Evolutionary conservation across 1,140 invertebrate species (phyloP), one percentile per base, ranked within the genome.

Genomic region (Philopotamus ludificatus): DNA sequence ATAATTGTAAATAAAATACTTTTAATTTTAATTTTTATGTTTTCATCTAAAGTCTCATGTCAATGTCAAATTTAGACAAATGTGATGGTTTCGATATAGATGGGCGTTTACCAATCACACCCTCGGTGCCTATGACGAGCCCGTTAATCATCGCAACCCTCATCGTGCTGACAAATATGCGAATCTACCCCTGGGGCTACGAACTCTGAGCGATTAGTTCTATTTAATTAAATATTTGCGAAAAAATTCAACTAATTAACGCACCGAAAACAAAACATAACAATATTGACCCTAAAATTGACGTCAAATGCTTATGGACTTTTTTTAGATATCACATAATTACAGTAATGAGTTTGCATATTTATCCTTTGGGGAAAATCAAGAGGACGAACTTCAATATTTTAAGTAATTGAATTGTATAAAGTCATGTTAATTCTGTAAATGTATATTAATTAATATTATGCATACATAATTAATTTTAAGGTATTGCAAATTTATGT

Each of bases 161-260:
- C 44, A 41, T n/a, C 10, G 9, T 42, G 57, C 42, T 23, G 57
- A 60, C 57, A 60, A 60, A 60, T 60, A 60, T 47, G 57, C 57
- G 42, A 60, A 44, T 16, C 22, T 34, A 54, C 51, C 20, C 20
- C 20, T 25, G 22, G 51, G 51, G 42, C 18, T 10, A 18, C 15
- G 15, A 44, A 22, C 20, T 15, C n/a, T n/a, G 8, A 9, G 42
- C 57, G 42, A 60, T 60, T 60, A 60, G 57, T 42, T 28, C 42
- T 60, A 60, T 47, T 60, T 60, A 60, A 60, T 60, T 60, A 60
- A 60, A 60, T 47, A 47, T 15, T 47, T 26, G 28, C 54, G 54
- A 8, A 12, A 53, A 53, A 53, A 53, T 53, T 25, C 10, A 26
- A 22, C 12, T 34, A 34, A 4, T 34, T 34, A 7, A 34, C 28